Evolutionary conservation across 2,888 invertebrate species (phyloP), one percentile per base, ranked within the genome.

Genomic region (Nasonia oneida): DNA sequence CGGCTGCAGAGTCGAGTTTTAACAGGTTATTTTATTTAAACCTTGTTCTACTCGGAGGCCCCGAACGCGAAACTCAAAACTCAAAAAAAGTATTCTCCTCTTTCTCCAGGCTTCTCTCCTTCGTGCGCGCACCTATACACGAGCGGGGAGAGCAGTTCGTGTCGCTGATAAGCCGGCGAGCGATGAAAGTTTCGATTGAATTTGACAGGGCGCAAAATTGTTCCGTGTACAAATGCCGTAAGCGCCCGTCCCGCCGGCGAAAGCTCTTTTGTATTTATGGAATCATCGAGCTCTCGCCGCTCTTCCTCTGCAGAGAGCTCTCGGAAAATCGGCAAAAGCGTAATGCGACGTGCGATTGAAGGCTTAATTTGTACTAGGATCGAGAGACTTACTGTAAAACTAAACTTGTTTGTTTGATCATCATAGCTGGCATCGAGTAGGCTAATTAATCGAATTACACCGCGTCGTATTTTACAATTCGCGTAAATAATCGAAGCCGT

Each of bases 131-230:
- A 4, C 14, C 23, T 14, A 15, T 33, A 61, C 42, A 75, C 29
- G 29, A 42, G 29, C 29, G 67, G 18, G 57, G 78, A n/a, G 71
- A 61, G n/a, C 3, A 61, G 23, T 53, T 86, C 80, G 81, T 80
- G 67, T 83, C 80, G 70, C 85, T 78, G 83, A 85, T 87, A 87
- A 83, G 84, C 87, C 81, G 18, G 78, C 78, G 78, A 87, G 74
- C 70, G 87, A 87, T 87, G 85, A 85, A 83, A 87, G 81, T 87
- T 87, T 83, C 87, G 85, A 87, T 87, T 87, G 87, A 85, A 85
- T 81, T 85, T 87, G 87, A 87, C 87, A 85, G 83, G 85, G 87
- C 83, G 82, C 83, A 83, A 87, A 85, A 87, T 87, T 85, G 87
- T 87, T 87, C 71, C 81, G 81, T 85, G 87, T 81, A 85, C 80